Percentiles rank a stretch among this genome's conserved stretches.
Conservation (phyloP, 2,113 vertebrate species). For the Holacanthus passer region DNA sequence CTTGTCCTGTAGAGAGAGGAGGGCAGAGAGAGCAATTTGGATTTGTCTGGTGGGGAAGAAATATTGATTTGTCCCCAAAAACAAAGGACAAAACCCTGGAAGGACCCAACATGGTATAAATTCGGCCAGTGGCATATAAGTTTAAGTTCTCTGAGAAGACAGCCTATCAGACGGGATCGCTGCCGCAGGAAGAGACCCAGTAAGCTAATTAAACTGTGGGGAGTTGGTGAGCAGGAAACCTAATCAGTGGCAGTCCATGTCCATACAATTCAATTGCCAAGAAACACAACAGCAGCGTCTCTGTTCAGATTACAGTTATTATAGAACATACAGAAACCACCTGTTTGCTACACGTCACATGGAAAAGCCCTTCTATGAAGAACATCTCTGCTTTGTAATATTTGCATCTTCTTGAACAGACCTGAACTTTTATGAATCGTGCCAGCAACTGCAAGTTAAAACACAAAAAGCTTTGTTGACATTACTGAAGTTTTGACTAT, state of each 20-base stretch:
- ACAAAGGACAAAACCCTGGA: slow-evolving; percentile 30
- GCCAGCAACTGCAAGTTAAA: slow-evolving; percentile 14
- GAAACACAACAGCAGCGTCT: slow-evolving; percentile 45
- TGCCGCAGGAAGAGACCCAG: slow-evolving; percentile 56
- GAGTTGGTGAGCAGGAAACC: slow-evolving; percentile 62
- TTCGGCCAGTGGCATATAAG: slow-evolving; percentile 18
- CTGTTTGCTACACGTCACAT: background rate
- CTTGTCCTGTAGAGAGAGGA: slow-evolving; percentile 23
- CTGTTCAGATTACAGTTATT: slow-evolving; percentile 22
- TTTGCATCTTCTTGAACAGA: slow-evolving; percentile 22
- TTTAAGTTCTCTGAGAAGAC: slow-evolving; percentile 19
- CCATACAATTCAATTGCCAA: slow-evolving; percentile 48
- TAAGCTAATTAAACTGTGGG: slow-evolving; percentile 53
- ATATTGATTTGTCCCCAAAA: slow-evolving; percentile 46
- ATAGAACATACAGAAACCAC: slow-evolving; percentile 22
- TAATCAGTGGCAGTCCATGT: slow-evolving; percentile 38
- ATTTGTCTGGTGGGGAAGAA: slow-evolving; percentile 27
- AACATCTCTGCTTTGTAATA: slow-evolving; percentile 18
- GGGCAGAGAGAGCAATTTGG: slow-evolving; percentile 5
- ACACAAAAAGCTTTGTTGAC: slow-evolving; percentile 19
- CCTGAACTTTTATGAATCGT: background rate
- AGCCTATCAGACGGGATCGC: slow-evolving; percentile 14
- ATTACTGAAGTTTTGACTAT: slow-evolving; percentile 19
- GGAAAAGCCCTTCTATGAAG: slow-evolving; percentile 43
- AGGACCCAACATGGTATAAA: slow-evolving; percentile 25